Percentiles rank a stretch among this genome's conserved stretches.
Conservation (phyloP, 2,113 vertebrate species). For the Petroica traversi region DNA sequence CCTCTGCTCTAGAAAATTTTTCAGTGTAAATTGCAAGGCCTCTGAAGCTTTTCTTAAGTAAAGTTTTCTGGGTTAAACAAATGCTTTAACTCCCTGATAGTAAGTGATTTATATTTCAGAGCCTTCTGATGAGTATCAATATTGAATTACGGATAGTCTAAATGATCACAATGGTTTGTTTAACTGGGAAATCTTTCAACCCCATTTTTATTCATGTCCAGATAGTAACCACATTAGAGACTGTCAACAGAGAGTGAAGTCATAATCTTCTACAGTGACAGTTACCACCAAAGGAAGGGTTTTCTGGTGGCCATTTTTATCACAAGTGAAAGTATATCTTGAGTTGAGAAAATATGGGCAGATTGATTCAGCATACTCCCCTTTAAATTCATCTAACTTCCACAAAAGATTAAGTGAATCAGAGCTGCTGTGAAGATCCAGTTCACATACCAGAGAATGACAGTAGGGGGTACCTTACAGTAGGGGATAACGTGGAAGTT, state of each 20-base stretch:
- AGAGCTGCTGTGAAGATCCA: not conserved
- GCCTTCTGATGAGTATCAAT: not conserved
- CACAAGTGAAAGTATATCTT: rapidly evolving
- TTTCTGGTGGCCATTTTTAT: not conserved
- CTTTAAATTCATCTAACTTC: not conserved
- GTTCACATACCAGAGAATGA: not conserved
- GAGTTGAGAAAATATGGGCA: not conserved
- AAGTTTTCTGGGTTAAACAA: not conserved
- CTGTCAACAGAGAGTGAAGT: not conserved
- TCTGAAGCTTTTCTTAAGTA: not conserved
- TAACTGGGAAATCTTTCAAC: not conserved
- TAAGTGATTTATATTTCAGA: not conserved
- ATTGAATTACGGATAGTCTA: not conserved
- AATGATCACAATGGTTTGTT: not conserved
- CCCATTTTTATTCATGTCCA: rapidly evolving
- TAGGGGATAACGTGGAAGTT: not conserved
- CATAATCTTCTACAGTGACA: not conserved
- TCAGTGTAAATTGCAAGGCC: not conserved
- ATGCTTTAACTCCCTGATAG: not conserved
- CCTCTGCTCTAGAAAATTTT: not conserved
- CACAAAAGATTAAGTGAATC: not conserved
- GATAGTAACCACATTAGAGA: not conserved
- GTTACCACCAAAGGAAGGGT: not conserved
- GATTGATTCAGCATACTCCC: not conserved
- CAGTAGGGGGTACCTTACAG: not conserved